phyloP scores from a whole-genome alignment of 2,113 vertebrate genomes.

The Alouatta palliata region DNA sequence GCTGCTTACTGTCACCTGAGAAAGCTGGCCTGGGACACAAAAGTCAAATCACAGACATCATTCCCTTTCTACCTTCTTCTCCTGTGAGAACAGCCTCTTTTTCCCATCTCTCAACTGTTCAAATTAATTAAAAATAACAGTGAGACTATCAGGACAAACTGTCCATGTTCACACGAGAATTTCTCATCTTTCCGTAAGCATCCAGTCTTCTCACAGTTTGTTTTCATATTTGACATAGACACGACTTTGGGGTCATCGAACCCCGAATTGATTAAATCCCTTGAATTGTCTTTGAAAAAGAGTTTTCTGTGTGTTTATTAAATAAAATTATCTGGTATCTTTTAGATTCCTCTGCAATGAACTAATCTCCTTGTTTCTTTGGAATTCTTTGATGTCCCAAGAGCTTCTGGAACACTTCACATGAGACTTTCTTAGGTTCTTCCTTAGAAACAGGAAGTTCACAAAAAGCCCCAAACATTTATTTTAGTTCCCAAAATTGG shows the following conservation, averaged over 20 bases:
- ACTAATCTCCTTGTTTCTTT: slow-evolving; percentile 38
- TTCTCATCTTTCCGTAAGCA: background rate
- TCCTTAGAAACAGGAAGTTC: slow-evolving; percentile 69
- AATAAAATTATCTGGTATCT: slow-evolving; percentile 48
- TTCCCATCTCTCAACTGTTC: background rate
- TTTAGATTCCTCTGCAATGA: slow-evolving; percentile 45
- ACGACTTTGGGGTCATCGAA: slow-evolving; percentile 38
- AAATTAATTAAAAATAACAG: background rate
- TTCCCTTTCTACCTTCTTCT: background rate
- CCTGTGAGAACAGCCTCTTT: background rate
- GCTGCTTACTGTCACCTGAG: background rate
- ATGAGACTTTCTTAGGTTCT: slow-evolving; percentile 54
- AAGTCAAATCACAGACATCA: background rate
- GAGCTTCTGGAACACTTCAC: slow-evolving; percentile 58
- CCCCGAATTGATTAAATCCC: slow-evolving; percentile 20
- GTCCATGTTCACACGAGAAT: slow-evolving; percentile 27
- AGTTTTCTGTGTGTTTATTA: slow-evolving; percentile 44
- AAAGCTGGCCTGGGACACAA: background rate
- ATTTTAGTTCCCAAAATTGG: slow-evolving; percentile 54
- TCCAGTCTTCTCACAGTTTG: background rate
- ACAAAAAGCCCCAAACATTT: slow-evolving; percentile 63
- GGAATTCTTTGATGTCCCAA: slow-evolving; percentile 57
- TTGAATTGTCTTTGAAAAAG: slow-evolving; percentile 48
- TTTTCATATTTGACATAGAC: slow-evolving; percentile 8
- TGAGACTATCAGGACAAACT: background rate